A percentile compares a stretch with the other conserved stretches of the same genome.
These are phyloP conservation scores for Drosophila nikananu DNA, from an alignment of 1,140 invertebrate genomes.

Conservation along the genomic window DNA sequence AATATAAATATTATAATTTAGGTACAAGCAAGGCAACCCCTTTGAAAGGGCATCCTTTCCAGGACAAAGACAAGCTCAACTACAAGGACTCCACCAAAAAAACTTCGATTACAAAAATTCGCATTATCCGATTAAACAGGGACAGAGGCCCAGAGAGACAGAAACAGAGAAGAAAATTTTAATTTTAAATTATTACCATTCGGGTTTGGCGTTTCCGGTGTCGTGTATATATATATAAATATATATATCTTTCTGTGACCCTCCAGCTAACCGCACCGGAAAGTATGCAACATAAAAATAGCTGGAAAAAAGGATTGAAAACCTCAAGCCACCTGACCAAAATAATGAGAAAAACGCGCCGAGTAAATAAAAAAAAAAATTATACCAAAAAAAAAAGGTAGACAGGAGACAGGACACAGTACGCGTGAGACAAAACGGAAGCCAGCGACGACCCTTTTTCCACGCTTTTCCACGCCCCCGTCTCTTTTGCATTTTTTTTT, in stretches of 20 bases:
- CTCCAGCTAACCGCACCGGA: conserved; percentile 36
- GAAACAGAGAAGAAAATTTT: conserved; percentile 54
- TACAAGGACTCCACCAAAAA: conserved; percentile 73
- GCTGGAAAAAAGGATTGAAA: conserved; percentile 27
- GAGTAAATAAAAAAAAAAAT: conserved; percentile 51
- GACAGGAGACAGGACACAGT: neutral
- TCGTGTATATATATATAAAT: neutral
- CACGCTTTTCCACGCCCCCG: conserved; percentile 16
- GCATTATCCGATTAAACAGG: conserved; percentile 75
- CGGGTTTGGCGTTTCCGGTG: conserved; percentile 21
- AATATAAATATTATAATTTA: neutral
- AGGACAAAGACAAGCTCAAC: conserved; percentile 16
- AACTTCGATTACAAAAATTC: conserved; percentile 73
- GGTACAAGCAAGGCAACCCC: neutral
- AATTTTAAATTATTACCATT: conserved; percentile 77
- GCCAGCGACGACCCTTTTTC: conserved; percentile 60
- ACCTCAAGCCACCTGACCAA: conserved; percentile 54
- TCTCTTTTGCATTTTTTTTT: neutral
- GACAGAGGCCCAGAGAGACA: neutral
- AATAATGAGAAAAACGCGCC: conserved; percentile 64
- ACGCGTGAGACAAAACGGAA: conserved; percentile 62
- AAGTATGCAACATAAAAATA: conserved; percentile 69
- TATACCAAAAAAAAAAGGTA: conserved; percentile 18
- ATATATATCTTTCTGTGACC: conserved; percentile 5
- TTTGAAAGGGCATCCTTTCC: neutral